A percentile compares a stretch with the other conserved stretches of the same genome.
Evolutionary conservation across 2,888 invertebrate species (phyloP).

Genomic region (Tipula helvola): DNA sequence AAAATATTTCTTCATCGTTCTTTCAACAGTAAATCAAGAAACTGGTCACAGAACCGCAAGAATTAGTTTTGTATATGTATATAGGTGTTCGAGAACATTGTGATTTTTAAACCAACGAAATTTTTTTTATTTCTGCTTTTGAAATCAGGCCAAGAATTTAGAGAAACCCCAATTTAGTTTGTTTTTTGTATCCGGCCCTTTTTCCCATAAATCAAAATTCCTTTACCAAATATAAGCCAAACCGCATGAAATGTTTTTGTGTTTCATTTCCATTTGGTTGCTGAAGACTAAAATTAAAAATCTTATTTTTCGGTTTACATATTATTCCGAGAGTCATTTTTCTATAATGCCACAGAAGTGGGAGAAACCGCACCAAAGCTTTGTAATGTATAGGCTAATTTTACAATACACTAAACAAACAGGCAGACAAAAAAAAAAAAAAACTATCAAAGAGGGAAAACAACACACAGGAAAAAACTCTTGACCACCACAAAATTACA

Average conservation of each 20-base stretch:
- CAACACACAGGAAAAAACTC: not conserved
- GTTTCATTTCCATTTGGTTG: not conserved
- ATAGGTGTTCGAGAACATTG: no score
- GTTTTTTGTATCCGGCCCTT: no score
- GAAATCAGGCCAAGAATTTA: no score
- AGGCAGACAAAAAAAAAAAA: not conserved
- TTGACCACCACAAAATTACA: not conserved
- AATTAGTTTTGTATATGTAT: no score
- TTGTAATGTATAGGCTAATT: not conserved
- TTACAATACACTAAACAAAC: not conserved
- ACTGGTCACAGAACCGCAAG: no score
- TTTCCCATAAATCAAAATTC: no score
- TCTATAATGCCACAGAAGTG: not conserved
- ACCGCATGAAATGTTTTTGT: not conserved
- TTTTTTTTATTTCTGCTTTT: no score
- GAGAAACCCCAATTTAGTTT: no score
- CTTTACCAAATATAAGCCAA: not conserved
- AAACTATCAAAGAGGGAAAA: not conserved
- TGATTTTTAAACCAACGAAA: no score
- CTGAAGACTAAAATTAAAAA: not conserved
- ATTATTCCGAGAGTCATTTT: not conserved
- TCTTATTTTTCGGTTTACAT: not conserved
- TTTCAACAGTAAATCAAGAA: no score
- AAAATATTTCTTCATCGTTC: no score
- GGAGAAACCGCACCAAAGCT: not conserved